Evolutionary conservation across 2,888 invertebrate genomes (phyloP).

Genomic region (Trachelus troglodyta): DNA sequence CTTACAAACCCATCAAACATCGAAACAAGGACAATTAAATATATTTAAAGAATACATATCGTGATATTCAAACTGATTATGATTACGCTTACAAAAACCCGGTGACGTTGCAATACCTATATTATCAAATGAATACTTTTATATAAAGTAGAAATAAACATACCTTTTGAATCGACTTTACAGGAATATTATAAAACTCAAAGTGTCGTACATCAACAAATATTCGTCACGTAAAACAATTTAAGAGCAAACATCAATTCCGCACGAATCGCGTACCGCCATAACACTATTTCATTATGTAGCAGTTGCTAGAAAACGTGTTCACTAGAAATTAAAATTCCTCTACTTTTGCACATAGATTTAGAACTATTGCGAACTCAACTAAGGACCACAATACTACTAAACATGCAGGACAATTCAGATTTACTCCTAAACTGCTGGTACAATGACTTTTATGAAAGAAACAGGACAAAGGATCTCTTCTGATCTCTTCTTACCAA

Average conservation of each 20-base stretch:
- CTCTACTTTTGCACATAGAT: not conserved
- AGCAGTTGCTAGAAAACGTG: not conserved
- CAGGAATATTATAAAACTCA: not conserved
- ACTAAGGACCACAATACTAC: not conserved
- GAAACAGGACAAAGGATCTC: not conserved
- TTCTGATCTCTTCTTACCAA: not conserved
- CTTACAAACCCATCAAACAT: not conserved
- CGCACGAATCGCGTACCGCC: not conserved
- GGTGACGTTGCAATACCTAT: not conserved
- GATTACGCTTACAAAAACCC: not conserved
- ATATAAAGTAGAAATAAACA: not conserved
- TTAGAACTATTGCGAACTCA: not conserved
- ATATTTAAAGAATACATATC: not conserved
- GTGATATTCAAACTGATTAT: not conserved
- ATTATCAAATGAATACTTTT: not conserved
- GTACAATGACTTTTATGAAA: not conserved
- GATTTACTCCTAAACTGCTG: not conserved
- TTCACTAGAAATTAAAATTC: not conserved
- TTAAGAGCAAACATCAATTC: not conserved
- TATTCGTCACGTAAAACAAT: not conserved
- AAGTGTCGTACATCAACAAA: not conserved
- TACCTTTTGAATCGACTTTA: not conserved
- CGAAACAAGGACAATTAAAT: not conserved
- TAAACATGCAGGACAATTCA: not conserved
- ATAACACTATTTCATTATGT: not conserved